Base-by-base conservation (phyloP, 2,888 invertebrate species). In the Drosophila pseudotakahashii region DNA sequence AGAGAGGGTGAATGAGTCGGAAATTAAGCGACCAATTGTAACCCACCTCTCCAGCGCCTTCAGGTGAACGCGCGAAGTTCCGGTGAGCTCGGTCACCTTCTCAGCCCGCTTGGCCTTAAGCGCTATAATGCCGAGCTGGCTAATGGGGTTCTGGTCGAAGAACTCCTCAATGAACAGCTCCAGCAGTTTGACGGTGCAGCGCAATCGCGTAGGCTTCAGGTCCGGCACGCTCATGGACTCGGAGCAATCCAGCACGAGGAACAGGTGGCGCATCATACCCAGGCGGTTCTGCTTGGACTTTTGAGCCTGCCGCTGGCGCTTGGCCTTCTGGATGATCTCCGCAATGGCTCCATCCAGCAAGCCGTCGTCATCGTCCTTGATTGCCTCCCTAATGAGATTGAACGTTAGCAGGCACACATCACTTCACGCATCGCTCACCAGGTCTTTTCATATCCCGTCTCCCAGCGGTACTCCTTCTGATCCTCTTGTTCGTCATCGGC, bases 241-340 rank as follows among this genome's bases (percentile, higher is more conserved):
- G 0, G 99, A 99, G 90, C 97, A 96, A 92, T 99, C 99, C 3
- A 99, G 92, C 23, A 99, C 94, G 3, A 99, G 92, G 89, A 96
- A 97, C 60, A 99, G 92, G 92, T 99, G 99, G 51, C 99, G 94
- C 99, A 99, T 99, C 98, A 99, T 99, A 39, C 99, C 99, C 36
- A 99, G 94, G 63, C 98, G 95, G 45, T 97, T 95, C 74, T 97
- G 96, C 9, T 95, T 81, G 0, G 82, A 76, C 74, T 95, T 95
- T 45, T 95, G 94, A 37, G 94, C 93, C 71, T 95, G 95, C 0
- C 96, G 93, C 90, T 96, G 96, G 36, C 97, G 94, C 90, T 97
- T 97, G 0, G 98, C 97, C 90, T 96, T 96, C 89, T 97, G 97
- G 58, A 99, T 96, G 78, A 98, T 96, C 86, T 98, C 98, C 1